Conservation (phyloP, 2,888 invertebrate species). For the Meghimatium bilineatum region DNA sequence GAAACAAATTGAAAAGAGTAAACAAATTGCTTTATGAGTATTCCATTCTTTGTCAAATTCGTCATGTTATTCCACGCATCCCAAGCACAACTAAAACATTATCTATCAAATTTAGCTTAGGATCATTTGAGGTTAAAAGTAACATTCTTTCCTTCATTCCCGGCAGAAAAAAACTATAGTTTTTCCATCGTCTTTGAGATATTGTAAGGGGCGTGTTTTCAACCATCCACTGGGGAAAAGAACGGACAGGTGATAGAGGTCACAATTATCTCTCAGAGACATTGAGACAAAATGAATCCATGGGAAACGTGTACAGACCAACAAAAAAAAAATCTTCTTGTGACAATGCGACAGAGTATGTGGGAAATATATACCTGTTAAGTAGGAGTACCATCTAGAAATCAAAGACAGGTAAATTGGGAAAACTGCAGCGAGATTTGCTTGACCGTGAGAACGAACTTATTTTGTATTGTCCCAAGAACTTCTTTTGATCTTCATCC, state of each 20-base stretch:
- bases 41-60: not conserved
- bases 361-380: not conserved
- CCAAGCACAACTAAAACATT: slow-evolving; percentile 21
- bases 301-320: not conserved
- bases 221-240: no score
- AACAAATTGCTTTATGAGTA: not conserved
- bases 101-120: not conserved
- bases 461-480: slow-evolving; percentile 7
- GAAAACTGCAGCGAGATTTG: not conserved
- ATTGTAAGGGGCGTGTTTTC: not conserved
- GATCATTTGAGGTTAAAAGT: not conserved
- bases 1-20: not conserved
- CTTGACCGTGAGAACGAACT: slow-evolving; percentile 30
- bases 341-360: not conserved
- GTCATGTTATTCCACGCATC: not conserved
- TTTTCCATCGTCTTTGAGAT: not conserved
- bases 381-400: not conserved
- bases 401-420: not conserved
- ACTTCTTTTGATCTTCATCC: not conserved
- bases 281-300: not conserved
- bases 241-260: slow-evolving; percentile 17
- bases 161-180: not conserved
- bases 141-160: no score
- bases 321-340: not conserved
- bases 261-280: not conserved